Evolutionary conservation across 2,797 vertebrate genomes (phyloP).

Genomic region (Naso thynnoides): DNA sequence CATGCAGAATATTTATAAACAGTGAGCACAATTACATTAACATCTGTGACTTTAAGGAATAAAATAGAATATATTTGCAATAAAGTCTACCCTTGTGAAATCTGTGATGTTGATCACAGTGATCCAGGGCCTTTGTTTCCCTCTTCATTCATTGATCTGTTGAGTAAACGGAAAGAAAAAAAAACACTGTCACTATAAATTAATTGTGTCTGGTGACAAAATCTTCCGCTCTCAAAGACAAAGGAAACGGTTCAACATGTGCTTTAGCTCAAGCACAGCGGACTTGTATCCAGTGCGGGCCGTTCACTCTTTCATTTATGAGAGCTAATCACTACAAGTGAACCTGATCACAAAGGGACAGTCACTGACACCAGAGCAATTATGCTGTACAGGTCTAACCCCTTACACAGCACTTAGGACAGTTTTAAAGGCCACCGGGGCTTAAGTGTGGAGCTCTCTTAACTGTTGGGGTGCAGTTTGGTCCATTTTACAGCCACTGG

Average conservation of each 20-base stretch:
- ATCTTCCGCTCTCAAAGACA: slow-evolving; percentile 24
- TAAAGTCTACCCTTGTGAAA: too few species aligned
- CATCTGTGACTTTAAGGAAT: too few species aligned
- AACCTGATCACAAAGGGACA: slow-evolving; percentile 73
- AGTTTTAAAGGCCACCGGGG: slow-evolving; percentile 78
- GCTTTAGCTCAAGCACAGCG: slow-evolving; percentile 37
- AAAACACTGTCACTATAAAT: slow-evolving; percentile 14
- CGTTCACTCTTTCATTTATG: slow-evolving; percentile 55
- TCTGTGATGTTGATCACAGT: too few species aligned
- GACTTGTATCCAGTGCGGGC: slow-evolving; percentile 23
- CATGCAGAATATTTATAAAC: too few species aligned
- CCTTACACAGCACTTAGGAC: slow-evolving; percentile 77
- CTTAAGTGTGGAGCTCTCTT: slow-evolving; percentile 59
- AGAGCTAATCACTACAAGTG: slow-evolving; percentile 73
- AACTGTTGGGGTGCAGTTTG: slow-evolving; percentile 68
- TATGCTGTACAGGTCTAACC: slow-evolving; percentile 71
- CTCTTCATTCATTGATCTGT: slow-evolving; percentile 17
- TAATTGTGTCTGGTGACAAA: neutral
- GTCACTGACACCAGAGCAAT: slow-evolving; percentile 78
- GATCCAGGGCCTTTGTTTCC: slow-evolving; percentile 5
- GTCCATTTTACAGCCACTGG: slow-evolving; percentile 77
- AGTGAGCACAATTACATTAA: too few species aligned
- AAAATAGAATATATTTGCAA: too few species aligned
- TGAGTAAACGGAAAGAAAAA: slow-evolving; percentile 23
- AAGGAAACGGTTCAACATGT: slow-evolving; percentile 37